A percentile compares a stretch with the other conserved stretches of the same genome.
Conservation (phyloP, 2,113 vertebrate genomes). For the Okapia johnstoni region DNA sequence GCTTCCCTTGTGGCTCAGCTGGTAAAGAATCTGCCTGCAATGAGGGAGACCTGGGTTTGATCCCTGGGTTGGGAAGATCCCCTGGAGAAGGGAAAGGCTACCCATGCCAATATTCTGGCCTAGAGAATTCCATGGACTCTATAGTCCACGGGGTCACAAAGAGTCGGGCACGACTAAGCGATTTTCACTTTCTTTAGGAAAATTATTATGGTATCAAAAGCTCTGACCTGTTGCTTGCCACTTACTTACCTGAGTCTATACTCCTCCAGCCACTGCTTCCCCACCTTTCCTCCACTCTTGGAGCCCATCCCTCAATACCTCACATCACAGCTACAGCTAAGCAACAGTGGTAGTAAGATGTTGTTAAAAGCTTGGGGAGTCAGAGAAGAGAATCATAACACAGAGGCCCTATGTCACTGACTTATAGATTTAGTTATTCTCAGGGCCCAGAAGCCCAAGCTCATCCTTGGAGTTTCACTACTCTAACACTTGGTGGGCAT, state of each 20-base stretch:
- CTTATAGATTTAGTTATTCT: neutral
- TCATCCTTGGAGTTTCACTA: neutral
- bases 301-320: neutral
- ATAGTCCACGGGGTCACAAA: neutral
- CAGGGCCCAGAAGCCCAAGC: neutral
- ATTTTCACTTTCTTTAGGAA: neutral
- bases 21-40: neutral
- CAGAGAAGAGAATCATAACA: neutral
- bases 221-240: neutral
- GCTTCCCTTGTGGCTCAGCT: neutral
- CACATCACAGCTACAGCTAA: neutral
- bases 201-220: neutral
- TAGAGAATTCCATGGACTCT: neutral
- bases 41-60: neutral
- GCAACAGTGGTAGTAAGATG: neutral
- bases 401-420: neutral
- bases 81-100: neutral
- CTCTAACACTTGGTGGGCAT: neutral
- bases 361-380: neutral
- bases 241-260: neutral
- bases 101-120: neutral
- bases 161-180: rapidly evolving
- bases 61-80: neutral
- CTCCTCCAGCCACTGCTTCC: too few species aligned
- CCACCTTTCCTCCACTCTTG: neutral